Evolutionary conservation across 2,888 invertebrate genomes (phyloP), one percentile per base, ranked within the genome.

Genomic region (Erpobdella octoculata): DNA sequence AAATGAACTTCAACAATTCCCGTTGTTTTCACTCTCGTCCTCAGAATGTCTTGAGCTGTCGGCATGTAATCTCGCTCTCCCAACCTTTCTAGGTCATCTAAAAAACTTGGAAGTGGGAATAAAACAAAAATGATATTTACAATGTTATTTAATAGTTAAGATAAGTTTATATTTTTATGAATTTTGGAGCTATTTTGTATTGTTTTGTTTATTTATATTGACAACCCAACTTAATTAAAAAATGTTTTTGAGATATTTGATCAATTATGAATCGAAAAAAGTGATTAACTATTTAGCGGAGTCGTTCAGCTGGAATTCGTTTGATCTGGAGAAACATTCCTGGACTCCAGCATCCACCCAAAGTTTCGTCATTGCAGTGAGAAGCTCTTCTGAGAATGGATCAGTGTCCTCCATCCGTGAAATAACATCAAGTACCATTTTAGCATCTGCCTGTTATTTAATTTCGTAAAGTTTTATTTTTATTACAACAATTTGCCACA

Each of bases 1-100:
- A 98, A 98, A 86, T 98, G 97, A 82, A 98, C 96, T 89, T 98
- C 98, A 78, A 98, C 97, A 82, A 98, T 98, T 82, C 98, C 98
- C 81, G 98, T 98, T 80, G 98, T 98, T 89, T 98, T 98, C 81
- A 98, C 98, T 87, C 97, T 90, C 82, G 97, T 97, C 85, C 97
- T 90, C 83, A 98, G 88, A 85, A 98, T 97, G 87, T 98, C 97
- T 87, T 98, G 97, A 86, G 98, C 96, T 80, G 96, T 97, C 80
- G 97, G 97, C 87, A 96, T 95, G 87, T 98, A 98, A 82, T 96
- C 95, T 86, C 91, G 91, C 80, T 92, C 93, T 81, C 97, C 97
- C 88, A 99, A 89, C 86, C 97, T 90, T 86, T 98, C 96, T 86
- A 98, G 88, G 85, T 97, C 97, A 85, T 98, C 97, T 85, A 98